A percentile compares a stretch with the other conserved stretches of the same genome.
These are phyloP conservation scores for Leptopilina myrica DNA, from an alignment of 2,888 invertebrate genomes.

Conservation along the genomic window DNA sequence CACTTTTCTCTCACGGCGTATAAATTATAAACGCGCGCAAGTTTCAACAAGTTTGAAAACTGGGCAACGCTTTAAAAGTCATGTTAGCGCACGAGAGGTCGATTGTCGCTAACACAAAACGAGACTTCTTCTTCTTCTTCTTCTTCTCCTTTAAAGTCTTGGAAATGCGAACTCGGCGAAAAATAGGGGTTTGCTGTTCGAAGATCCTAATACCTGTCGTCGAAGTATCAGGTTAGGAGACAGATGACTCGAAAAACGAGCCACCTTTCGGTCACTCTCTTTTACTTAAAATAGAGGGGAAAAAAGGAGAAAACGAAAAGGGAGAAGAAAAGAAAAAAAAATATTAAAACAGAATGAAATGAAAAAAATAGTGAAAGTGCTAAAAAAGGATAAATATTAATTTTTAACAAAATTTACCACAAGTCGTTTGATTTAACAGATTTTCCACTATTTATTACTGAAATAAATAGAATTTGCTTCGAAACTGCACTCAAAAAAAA, in stretches of 20 bases:
- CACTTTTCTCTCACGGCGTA: background rate
- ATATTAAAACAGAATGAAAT: no score
- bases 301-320: background rate
- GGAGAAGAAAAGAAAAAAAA: background rate
- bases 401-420: no score
- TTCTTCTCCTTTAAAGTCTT: background rate
- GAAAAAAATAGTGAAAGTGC: no score
- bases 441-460: no score
- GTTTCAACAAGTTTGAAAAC: slow-evolving; percentile 11
- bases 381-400: no score
- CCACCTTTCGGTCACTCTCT: slow-evolving; percentile 7
- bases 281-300: background rate
- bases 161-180: slow-evolving; percentile 28
- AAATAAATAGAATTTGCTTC: no score
- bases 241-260: slow-evolving; percentile 36
- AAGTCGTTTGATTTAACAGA: no score
- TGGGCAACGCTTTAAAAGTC: background rate
- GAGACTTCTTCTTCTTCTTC: slow-evolving; percentile 2
- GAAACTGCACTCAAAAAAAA: no score
- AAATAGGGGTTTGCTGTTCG: slow-evolving; percentile 5
- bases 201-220: slow-evolving; percentile 35
- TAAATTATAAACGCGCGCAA: background rate
- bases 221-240: slow-evolving; percentile 35
- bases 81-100: slow-evolving; percentile 16
- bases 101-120: slow-evolving; percentile 24